phyloP scores from a whole-genome alignment of 2,888 invertebrate genomes.

The Polietes domitor region DNA sequence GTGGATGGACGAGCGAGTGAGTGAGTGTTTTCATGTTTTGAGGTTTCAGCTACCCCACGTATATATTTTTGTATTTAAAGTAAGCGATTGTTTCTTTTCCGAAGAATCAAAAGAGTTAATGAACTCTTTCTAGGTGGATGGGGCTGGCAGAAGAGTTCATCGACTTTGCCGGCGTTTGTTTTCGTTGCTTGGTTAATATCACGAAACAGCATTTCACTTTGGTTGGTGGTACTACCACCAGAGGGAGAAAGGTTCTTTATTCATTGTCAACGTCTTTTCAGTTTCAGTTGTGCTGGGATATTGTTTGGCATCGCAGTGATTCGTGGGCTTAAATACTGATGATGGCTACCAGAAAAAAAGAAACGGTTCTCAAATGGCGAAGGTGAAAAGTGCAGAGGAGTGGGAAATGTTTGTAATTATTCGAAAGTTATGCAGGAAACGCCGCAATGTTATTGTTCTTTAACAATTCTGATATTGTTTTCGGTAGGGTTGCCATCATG shows the following conservation, averaged over 20 bases:
- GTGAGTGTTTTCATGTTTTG: not conserved
- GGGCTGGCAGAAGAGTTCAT: not conserved
- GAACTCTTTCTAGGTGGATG: constrained; percentile 4
- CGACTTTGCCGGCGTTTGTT: not conserved
- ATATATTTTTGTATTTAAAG: too few relatives aligned
- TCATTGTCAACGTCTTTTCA: not conserved
- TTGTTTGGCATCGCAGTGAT: not conserved
- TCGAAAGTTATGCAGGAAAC: too few relatives aligned
- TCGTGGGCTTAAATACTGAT: too few relatives aligned
- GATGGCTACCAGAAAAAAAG: too few relatives aligned
- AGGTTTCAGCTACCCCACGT: too few relatives aligned
- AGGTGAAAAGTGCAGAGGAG: too few relatives aligned
- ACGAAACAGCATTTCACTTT: not conserved
- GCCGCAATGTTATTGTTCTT: too few relatives aligned
- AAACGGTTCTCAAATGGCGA: too few relatives aligned
- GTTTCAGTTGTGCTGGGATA: not conserved
- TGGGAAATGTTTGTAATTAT: too few relatives aligned
- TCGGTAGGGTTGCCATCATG: too few relatives aligned
- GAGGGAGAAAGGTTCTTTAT: not conserved
- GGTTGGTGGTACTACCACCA: not conserved
- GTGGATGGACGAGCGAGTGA: too few relatives aligned
- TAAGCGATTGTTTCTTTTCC: not conserved
- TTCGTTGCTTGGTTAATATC: not conserved
- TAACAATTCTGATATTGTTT: too few relatives aligned
- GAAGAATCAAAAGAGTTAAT: not conserved